phyloP scores from a whole-genome alignment of 1,140 invertebrate genomes.

The Drosophila novamexicana region DNA sequence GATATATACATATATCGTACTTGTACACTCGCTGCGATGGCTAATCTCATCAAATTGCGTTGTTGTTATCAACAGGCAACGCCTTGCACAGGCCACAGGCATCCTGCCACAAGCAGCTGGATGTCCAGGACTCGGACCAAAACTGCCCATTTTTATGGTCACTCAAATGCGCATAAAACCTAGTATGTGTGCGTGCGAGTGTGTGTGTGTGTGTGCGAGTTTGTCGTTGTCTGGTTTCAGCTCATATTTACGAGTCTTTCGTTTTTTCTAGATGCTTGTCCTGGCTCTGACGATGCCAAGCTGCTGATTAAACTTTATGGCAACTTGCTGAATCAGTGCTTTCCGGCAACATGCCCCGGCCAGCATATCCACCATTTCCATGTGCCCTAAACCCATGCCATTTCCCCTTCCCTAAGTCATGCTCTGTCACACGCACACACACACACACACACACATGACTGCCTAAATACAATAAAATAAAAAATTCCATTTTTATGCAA shows the following conservation, averaged over 20 bases:
- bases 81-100: constrained; percentile 32
- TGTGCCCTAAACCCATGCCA: no score
- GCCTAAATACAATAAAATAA: constrained; percentile 60
- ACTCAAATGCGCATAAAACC: constrained; percentile 79
- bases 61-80: constrained; percentile 62
- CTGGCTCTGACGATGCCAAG: constrained; percentile 58
- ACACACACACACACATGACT: constrained; percentile 13
- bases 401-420: background rate
- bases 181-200: constrained; percentile 30
- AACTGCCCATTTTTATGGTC: constrained; percentile 73
- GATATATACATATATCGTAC: background rate
- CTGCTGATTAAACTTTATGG: constrained; percentile 83
- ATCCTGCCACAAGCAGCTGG: constrained; percentile 17
- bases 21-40: constrained; percentile 1
- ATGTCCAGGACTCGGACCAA: constrained; percentile 29
- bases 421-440: constrained; percentile 9
- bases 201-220: constrained; percentile 32
- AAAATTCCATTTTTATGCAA: constrained; percentile 67
- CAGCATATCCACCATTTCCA: no score
- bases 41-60: constrained; percentile 69
- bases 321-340: constrained; percentile 80
- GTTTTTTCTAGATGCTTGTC: constrained; percentile 31
- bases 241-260: constrained; percentile 50
- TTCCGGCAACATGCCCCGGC: background rate
- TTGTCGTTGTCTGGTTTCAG: constrained; percentile 14